Evolutionary conservation across 2,797 vertebrate genomes (phyloP).

Genomic region (Chelidonichthys spinosus): DNA sequence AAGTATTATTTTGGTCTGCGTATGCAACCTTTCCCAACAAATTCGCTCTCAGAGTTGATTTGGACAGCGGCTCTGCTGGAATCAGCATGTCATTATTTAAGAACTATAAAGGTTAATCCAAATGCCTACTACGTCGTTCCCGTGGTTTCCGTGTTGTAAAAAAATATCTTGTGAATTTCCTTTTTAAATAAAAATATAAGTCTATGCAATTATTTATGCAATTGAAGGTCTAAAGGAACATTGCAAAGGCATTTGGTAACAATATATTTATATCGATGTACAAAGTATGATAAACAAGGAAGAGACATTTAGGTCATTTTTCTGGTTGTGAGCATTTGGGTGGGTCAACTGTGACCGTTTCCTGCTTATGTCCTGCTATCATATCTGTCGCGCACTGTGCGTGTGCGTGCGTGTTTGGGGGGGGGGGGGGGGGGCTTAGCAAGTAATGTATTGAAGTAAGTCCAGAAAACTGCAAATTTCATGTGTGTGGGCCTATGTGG

Average conservation of each 20-base stretch:
- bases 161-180: not conserved
- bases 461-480: conserved; percentile 7
- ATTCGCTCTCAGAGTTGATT: not conserved
- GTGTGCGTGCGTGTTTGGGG: not conserved
- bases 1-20: not conserved
- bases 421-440: not conserved
- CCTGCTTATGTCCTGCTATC: too few relatives aligned
- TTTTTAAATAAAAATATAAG: not conserved
- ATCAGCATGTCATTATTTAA: not conserved
- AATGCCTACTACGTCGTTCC: not conserved
- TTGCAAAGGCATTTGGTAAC: not conserved
- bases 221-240: not conserved
- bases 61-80: not conserved
- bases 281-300: not conserved
- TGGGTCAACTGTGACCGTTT: too few relatives aligned
- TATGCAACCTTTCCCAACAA: not conserved
- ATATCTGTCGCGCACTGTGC: not conserved
- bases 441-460: conserved; percentile 15
- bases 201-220: not conserved
- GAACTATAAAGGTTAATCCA: not conserved
- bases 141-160: not conserved
- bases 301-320: not conserved
- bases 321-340: not conserved
- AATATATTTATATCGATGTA: too few relatives aligned
- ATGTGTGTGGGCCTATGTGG: not conserved